Evolutionary conservation across 2,797 vertebrate genomes (phyloP).

Genomic region (Mormyrops boulengeri): DNA sequence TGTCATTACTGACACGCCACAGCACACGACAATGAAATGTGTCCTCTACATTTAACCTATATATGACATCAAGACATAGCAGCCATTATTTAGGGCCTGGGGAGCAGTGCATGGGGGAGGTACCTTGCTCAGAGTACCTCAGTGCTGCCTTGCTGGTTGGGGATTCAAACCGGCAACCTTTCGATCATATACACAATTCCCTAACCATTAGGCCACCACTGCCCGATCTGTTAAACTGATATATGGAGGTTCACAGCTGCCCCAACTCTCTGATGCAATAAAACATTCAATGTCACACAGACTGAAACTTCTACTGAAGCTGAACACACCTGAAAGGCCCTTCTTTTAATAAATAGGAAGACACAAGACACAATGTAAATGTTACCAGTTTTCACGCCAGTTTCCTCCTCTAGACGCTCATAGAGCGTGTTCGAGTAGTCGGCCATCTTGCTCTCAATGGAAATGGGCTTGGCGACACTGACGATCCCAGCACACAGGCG

Average conservation of each 20-base stretch:
- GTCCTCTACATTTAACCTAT: not conserved
- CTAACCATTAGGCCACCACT: not conserved
- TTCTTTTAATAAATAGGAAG: not conserved
- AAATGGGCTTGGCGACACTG: slow-evolving; percentile 78
- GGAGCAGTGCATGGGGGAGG: not conserved
- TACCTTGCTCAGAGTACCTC: not conserved
- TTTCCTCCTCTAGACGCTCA: slow-evolving; percentile 79
- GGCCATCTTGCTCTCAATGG: slow-evolving; percentile 89
- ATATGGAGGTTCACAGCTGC: not conserved
- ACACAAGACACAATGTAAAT: not conserved
- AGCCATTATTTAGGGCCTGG: not conserved
- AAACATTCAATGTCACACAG: not conserved
- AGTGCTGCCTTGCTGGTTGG: not conserved
- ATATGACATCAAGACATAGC: not conserved
- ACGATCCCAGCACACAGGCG: slow-evolving; percentile 87
- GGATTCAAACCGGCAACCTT: not conserved
- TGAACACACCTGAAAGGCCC: not conserved
- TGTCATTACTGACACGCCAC: not conserved
- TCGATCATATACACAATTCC: not conserved
- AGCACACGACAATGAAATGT: not conserved
- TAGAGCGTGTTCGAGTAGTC: slow-evolving; percentile 89
- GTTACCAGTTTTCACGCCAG: slow-evolving; percentile 82
- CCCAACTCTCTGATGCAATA: not conserved
- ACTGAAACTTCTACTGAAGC: not conserved
- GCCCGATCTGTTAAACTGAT: not conserved